Conservation (phyloP, 2,797 vertebrate genomes). For the Catamblyrhynchus diadema region DNA sequence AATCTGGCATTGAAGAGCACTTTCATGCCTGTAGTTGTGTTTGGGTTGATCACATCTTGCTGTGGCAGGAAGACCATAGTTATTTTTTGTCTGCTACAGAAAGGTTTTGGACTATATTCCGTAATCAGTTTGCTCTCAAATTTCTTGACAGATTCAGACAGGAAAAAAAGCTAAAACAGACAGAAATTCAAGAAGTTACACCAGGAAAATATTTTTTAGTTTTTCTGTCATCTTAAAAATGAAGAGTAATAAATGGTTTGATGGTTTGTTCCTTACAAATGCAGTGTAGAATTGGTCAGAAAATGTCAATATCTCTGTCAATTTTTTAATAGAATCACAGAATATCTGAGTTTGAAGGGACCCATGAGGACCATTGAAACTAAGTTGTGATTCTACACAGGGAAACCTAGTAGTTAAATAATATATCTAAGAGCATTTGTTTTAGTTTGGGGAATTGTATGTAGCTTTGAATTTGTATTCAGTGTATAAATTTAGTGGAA, state of each 20-base stretch:
- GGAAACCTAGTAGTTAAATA: background rate
- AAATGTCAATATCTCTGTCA: background rate
- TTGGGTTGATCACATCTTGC: background rate
- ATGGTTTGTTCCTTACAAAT: background rate
- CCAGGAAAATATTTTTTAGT: background rate
- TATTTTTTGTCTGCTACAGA: background rate
- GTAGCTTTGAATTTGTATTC: background rate
- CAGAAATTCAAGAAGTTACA: background rate
- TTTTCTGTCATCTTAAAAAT: background rate
- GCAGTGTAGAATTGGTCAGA: background rate
- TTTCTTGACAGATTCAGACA: background rate
- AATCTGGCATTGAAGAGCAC: background rate
- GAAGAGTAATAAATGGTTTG: background rate
- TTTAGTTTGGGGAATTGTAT: background rate
- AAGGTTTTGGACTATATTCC: background rate
- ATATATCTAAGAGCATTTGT: background rate
- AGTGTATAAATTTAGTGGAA: fast-evolving
- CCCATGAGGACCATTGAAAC: fast-evolving
- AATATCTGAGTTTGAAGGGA: background rate
- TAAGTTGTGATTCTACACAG: background rate
- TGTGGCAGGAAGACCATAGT: background rate
- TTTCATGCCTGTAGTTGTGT: background rate
- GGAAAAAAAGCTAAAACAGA: background rate
- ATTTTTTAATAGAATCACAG: background rate
- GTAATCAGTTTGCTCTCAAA: background rate